Conservation (phyloP, 2,113 vertebrate species). For the Dermatemys mawii region DNA sequence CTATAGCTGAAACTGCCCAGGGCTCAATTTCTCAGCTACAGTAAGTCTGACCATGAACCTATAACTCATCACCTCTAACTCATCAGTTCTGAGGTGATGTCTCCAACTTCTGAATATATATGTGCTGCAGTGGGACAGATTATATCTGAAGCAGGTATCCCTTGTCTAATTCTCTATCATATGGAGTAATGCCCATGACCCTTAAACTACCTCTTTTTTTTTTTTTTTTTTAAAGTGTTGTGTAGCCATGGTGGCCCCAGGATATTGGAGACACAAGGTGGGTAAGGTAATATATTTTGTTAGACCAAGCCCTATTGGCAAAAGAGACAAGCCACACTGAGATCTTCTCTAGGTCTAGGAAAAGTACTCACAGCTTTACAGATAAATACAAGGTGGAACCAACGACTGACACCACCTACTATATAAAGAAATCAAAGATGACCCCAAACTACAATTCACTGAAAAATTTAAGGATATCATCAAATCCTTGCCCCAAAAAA, state of each 20-base stretch:
- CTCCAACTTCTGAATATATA: not conserved
- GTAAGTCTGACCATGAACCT: not conserved
- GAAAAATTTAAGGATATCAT: not conserved
- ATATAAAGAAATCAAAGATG: too few species aligned
- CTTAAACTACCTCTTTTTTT: too few species aligned
- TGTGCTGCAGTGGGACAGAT: not conserved
- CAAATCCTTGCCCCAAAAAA: not conserved
- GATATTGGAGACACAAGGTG: not conserved
- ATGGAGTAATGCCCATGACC: not conserved
- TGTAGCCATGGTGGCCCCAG: not conserved
- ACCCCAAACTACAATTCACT: not conserved
- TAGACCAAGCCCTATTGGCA: not conserved
- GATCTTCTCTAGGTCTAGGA: not conserved
- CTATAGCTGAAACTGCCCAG: not conserved
- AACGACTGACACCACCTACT: too few species aligned
- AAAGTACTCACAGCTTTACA: not conserved
- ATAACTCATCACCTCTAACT: not conserved
- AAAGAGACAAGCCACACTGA: not conserved
- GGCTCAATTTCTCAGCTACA: not conserved
- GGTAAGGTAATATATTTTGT: not conserved
- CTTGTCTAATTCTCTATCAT: not conserved
- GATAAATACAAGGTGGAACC: not conserved
- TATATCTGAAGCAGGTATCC: conserved; percentile 19
- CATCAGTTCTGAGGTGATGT: not conserved
- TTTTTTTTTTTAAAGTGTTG: not conserved